Evolutionary conservation across 2,113 vertebrate species (phyloP).

Genomic region (Daubentonia madagascariensis): DNA sequence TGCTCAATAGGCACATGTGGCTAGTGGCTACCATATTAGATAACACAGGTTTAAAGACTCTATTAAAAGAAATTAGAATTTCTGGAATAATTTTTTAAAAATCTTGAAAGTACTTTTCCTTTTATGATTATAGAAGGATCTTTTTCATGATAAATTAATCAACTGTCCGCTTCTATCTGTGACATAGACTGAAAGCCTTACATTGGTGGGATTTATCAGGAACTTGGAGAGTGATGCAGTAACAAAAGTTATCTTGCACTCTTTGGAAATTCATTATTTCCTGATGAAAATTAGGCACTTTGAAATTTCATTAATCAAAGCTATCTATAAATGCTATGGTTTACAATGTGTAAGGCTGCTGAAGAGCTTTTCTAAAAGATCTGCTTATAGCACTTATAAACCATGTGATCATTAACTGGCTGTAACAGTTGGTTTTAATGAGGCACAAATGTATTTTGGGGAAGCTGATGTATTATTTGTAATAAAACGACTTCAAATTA

Average conservation of each 20-base stretch:
- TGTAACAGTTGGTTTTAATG: not conserved
- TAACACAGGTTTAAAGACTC: not conserved
- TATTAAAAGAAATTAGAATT: not conserved
- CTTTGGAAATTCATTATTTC: not conserved
- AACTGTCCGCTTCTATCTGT: not conserved
- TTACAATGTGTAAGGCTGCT: not conserved
- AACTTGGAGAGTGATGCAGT: not conserved
- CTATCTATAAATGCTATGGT: not conserved
- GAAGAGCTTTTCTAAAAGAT: not conserved
- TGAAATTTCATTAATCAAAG: not conserved
- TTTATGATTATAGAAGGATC: not conserved
- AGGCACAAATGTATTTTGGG: not conserved
- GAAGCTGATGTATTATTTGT: not conserved
- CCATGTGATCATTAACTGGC: not conserved
- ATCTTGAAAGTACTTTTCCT: not conserved
- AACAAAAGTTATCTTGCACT: not conserved
- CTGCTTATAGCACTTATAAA: not conserved
- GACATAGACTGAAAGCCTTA: not conserved
- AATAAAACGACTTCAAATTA: not conserved
- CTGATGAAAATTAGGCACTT: not conserved
- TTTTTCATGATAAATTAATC: not conserved
- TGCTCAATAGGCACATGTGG: not conserved
- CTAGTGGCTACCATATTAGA: not conserved
- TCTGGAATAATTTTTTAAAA: not conserved
- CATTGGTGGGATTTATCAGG: not conserved